phyloP scores from a whole-genome alignment of 2,797 vertebrate species.

The Lacerta agilis region DNA sequence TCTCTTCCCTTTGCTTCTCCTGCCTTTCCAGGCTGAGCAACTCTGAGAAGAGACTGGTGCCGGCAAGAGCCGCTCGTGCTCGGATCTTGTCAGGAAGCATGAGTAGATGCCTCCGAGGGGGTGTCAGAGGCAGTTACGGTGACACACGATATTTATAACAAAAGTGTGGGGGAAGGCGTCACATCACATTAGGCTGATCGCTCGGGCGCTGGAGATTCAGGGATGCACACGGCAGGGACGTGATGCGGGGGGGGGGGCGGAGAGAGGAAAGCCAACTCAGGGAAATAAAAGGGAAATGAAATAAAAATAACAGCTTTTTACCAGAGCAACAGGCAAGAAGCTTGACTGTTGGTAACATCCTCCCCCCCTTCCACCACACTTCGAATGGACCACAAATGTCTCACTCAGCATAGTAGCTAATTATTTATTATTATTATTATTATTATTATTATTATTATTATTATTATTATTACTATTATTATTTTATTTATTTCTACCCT shows the following conservation, averaged over 20 bases:
- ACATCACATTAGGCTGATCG: constrained; percentile 67
- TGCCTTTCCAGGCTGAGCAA: background rate
- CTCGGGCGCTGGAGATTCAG: constrained; percentile 52
- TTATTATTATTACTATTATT: too few relatives aligned
- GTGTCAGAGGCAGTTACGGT: constrained; percentile 74
- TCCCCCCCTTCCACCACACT: background rate
- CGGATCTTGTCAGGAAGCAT: constrained; percentile 50
- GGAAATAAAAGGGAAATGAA: background rate
- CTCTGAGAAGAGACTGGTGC: background rate
- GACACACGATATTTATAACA: constrained; percentile 76
- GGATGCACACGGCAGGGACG: constrained; percentile 17
- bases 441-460: too few relatives aligned
- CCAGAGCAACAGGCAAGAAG: background rate
- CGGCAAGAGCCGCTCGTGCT: constrained; percentile 47
- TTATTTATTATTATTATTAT: too few relatives aligned
- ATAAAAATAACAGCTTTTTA: accelerated
- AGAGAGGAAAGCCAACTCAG: background rate
- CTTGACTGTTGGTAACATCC: background rate
- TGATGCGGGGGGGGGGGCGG: background rate
- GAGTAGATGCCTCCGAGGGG: constrained; percentile 72
- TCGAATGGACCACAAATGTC: background rate
- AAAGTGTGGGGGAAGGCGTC: constrained; percentile 74
- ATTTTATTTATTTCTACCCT: too few relatives aligned
- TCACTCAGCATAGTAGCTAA: too few relatives aligned
- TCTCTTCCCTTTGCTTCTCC: background rate